Percentiles rank a stretch among this genome's conserved stretches.
These are phyloP conservation scores for Ophion ellenae DNA, from an alignment of 2,888 invertebrate species.

Conservation along the genomic window DNA sequence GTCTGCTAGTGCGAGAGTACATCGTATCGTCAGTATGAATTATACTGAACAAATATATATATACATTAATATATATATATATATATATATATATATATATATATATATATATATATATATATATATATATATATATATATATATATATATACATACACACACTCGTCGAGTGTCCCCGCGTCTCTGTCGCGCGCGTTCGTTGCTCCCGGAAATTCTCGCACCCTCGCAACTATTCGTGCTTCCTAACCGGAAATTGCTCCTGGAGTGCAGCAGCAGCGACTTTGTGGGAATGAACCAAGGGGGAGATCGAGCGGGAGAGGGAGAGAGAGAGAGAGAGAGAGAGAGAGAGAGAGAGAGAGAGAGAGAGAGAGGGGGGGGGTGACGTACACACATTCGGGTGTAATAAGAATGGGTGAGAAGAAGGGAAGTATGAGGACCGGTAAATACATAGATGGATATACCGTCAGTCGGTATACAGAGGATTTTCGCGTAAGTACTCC, in stretches of 20 bases:
- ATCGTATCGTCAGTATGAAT: not conserved
- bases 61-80: too few relatives aligned
- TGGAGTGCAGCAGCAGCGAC: conserved; percentile 48
- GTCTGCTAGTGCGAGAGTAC: too few relatives aligned
- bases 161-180: not conserved
- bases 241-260: conserved; percentile 59
- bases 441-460: not conserved
- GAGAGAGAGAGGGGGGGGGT: not conserved
- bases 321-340: conserved; percentile 2
- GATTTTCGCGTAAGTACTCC: conserved; percentile 27
- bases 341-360: conserved; percentile 6
- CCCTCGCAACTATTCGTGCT: conserved; percentile 47
- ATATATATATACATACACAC: not conserved
- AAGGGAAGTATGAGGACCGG: not conserved
- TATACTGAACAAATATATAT: not conserved
- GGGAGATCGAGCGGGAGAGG: conserved; percentile 6
- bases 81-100: not conserved
- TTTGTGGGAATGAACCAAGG: conserved; percentile 30
- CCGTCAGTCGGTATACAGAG: not conserved
- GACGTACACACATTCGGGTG: conserved; percentile 14
- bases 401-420: conserved; percentile 15
- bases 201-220: conserved; percentile 49
- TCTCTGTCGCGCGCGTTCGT: conserved; percentile 36
- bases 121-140: not conserved
- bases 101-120: not conserved